Percentiles rank a stretch among this genome's conserved stretches.
These are phyloP conservation scores for Trogon melanurus DNA, from an alignment of 2,113 vertebrate genomes.

Conservation along the genomic window DNA sequence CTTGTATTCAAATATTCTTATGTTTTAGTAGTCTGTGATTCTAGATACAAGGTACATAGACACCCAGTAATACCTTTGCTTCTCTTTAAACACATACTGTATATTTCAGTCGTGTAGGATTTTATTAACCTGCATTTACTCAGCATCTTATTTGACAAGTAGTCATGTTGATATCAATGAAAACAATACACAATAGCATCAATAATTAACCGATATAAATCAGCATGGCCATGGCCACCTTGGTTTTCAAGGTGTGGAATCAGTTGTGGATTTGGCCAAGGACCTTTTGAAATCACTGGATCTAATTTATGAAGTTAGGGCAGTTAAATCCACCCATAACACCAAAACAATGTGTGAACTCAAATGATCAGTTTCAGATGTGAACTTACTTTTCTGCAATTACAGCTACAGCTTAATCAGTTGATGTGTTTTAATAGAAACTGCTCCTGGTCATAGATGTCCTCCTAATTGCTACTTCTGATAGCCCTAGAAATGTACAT, in stretches of 20 bases:
- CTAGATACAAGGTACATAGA: background rate
- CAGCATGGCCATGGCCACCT: background rate
- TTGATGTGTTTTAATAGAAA: slow-evolving; percentile 27
- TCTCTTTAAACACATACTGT: background rate
- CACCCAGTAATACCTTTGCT: background rate
- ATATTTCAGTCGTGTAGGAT: background rate
- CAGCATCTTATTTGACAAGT: background rate
- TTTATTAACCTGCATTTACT: background rate
- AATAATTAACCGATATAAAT: background rate
- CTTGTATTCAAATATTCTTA: background rate
- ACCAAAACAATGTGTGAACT: background rate
- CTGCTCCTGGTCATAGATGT: background rate
- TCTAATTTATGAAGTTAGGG: background rate
- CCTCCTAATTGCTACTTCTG: slow-evolving; percentile 18
- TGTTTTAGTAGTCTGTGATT: background rate
- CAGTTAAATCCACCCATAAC: background rate
- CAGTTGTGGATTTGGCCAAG: background rate
- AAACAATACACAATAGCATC: background rate
- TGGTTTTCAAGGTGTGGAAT: background rate
- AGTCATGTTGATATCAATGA: background rate
- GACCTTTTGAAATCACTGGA: background rate
- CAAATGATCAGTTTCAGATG: background rate
- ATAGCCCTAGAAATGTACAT: background rate
- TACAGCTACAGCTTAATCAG: slow-evolving; percentile 23
- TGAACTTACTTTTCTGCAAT: background rate